Conservation (phyloP, 2,888 invertebrate genomes). For the Zelleria hepariella region DNA sequence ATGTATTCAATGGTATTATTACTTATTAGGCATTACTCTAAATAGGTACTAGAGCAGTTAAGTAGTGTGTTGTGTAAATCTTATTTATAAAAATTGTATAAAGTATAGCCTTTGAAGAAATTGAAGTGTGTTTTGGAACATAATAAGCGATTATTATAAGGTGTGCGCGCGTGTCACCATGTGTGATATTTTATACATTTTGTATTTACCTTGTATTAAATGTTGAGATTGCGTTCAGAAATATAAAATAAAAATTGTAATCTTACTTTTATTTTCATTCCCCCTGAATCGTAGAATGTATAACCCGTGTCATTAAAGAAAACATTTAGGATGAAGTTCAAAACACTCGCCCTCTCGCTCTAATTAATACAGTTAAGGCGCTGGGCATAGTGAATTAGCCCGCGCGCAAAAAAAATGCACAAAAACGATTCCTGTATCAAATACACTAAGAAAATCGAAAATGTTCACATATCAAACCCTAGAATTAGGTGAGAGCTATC, state of each 20-base stretch:
- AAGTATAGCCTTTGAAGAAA: not conserved
- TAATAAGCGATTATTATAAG: slow-evolving; percentile 27
- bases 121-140: slow-evolving; percentile 7
- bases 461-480: too few relatives aligned
- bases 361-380: too few relatives aligned
- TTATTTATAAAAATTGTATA: not conserved
- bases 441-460: too few relatives aligned
- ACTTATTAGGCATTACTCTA: slow-evolving; percentile 10
- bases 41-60: slow-evolving; percentile 25
- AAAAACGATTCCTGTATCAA: too few relatives aligned
- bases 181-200: slow-evolving; percentile 67
- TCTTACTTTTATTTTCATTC: not conserved
- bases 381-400: too few relatives aligned
- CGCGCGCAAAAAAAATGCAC: too few relatives aligned
- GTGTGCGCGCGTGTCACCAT: not conserved
- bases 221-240: slow-evolving; percentile 68
- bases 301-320: too few relatives aligned
- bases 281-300: not conserved
- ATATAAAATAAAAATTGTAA: slow-evolving; percentile 41
- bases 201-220: slow-evolving; percentile 64
- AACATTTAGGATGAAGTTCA: too few relatives aligned
- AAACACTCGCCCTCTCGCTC: too few relatives aligned
- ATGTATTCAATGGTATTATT: slow-evolving; percentile 2
- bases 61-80: slow-evolving; percentile 26
- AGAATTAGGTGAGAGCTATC: too few relatives aligned